Conservation (phyloP, 2,113 vertebrate species). For the Porphyrio hochstetteri region DNA sequence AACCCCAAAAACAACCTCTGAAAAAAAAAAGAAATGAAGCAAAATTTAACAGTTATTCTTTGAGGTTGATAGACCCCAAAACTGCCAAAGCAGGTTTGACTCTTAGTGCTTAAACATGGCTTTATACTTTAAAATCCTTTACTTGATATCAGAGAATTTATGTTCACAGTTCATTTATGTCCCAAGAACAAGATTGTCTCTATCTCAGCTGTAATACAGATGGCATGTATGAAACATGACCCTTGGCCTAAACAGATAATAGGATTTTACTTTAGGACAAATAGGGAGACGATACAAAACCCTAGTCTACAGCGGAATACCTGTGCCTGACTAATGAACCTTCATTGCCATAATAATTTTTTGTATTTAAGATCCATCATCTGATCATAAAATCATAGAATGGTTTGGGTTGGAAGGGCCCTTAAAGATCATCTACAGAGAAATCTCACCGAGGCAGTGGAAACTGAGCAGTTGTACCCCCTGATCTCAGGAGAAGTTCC, state of each 20-base stretch:
- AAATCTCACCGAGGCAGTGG: neutral
- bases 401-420: too few species aligned
- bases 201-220: neutral
- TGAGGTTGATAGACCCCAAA: neutral
- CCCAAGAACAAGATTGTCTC: neutral
- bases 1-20: neutral
- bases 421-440: neutral
- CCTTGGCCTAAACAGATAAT: neutral
- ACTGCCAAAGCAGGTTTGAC: neutral
- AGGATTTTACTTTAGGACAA: neutral
- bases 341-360: neutral
- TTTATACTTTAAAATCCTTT: neutral
- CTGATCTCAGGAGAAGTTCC: neutral
- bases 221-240: neutral
- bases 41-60: neutral
- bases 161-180: neutral
- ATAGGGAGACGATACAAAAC: neutral
- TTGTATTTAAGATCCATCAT: neutral
- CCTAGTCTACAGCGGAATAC: neutral
- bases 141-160: neutral
- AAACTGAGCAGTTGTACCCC: neutral
- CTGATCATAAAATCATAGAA: neutral
- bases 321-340: neutral
- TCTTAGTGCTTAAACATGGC: neutral
- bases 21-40: neutral